Evolutionary conservation across 35 echinoderm and acorn worm genomes (phyloP), one percentile per base, ranked within the genome.

Genomic region (Heliocidaris erythrogramma): DNA sequence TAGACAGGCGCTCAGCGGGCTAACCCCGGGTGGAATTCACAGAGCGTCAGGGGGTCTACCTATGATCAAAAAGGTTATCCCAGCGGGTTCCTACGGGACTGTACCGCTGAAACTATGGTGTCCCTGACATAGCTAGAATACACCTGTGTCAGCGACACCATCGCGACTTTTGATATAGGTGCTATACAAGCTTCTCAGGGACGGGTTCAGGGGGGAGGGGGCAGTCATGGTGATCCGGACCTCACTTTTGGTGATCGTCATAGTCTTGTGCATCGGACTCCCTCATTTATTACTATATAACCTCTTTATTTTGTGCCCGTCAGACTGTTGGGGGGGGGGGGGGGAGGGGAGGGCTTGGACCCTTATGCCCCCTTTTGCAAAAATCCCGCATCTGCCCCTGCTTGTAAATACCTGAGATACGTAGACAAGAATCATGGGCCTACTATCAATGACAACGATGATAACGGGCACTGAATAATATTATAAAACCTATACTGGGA

Each of bases 11-110:
- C 65, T 78, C 65, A 78, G 65, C 65, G 65, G 65, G 65, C 65
- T 5, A 78, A 24, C 27, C 18, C 65, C 14, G 65, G 65, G 5
- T 27, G 65, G 65, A 78, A 78, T 78, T 78, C 65, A 78, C 21
- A 0, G 0, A 78, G 8, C 65, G 65, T 5, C 65, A 78, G 65
- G 65, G 65, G 65, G 18, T 78, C 65, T 27, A 78, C 1, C 65
- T 7, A 78, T 78, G 65, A 78, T 78, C 18, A 78, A 78, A 78
- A 78, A 78, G 65, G 65, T 78, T 78, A 78, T 78, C 65, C 7
- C 65, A 78, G 65, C 65, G 65, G 65, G 65, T n/a, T 78, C 65
- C 65, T 78, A 78, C 65, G 65, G 65, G 65, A 78, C 65, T 78
- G 21, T n/a, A 78, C 65, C 21, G 21, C 65, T 24, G 65, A 78